Conservation (phyloP, 2,113 vertebrate genomes). For the Poicephalus gulielmi region DNA sequence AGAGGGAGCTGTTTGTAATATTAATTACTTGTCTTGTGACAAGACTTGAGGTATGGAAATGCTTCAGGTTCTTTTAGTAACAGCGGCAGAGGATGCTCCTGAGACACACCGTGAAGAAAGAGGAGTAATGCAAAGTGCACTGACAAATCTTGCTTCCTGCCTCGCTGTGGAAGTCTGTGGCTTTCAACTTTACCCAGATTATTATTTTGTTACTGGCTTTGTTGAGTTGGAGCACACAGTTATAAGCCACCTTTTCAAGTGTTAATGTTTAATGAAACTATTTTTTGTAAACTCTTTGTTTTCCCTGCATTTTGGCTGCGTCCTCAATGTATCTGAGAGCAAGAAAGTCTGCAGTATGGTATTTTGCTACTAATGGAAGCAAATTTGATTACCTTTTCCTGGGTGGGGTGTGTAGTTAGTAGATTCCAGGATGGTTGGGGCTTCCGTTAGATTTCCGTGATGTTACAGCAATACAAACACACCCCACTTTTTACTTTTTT, state of each 20-base stretch:
- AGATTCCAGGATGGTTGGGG: accelerated
- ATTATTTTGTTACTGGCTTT: neutral
- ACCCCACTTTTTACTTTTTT: neutral
- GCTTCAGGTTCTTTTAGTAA: too few relatives aligned
- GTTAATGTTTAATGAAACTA: neutral
- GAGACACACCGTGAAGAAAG: accelerated
- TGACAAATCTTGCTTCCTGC: accelerated
- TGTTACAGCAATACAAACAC: neutral
- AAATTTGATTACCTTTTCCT: neutral
- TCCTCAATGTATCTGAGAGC: neutral
- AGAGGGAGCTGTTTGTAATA: neutral
- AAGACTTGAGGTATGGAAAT: neutral
- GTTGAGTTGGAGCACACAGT: accelerated
- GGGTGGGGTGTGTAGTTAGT: neutral
- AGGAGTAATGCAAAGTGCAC: accelerated
- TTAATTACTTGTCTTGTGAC: neutral
- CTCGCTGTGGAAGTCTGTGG: accelerated
- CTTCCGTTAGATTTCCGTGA: neutral
- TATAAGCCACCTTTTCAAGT: neutral
- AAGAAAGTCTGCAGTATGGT: neutral
- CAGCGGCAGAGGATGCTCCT: too few relatives aligned
- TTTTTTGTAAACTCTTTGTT: neutral
- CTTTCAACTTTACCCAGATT: neutral
- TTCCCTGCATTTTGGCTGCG: neutral
- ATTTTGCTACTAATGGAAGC: accelerated